Evolutionary conservation across 2,888 invertebrate genomes (phyloP).

Genomic region (Agrochola lota): DNA sequence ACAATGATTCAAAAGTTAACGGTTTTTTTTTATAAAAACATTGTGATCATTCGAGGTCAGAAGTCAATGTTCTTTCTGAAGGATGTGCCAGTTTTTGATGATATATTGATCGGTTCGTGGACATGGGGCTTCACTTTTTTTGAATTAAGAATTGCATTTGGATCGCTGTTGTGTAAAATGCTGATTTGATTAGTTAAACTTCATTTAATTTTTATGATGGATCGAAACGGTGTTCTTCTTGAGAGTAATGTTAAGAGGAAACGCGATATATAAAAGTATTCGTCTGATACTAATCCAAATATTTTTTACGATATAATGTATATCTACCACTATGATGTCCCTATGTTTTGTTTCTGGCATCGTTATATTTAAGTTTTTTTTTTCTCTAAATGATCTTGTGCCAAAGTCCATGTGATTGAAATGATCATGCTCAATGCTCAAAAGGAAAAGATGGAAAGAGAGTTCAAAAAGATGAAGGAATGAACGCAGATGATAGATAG

Average conservation of each 20-base stretch:
- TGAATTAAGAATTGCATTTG: neutral
- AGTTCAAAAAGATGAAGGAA: neutral
- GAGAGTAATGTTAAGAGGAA: neutral
- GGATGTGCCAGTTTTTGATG: slow-evolving; percentile 52
- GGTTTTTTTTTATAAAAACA: slow-evolving; percentile 50
- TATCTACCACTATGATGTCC: too few species aligned
- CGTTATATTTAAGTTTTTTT: too few species aligned
- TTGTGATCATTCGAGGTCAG: slow-evolving; percentile 47
- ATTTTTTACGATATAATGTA: too few species aligned
- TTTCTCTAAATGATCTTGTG: neutral
- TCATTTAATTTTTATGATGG: neutral
- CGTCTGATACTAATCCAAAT: too few species aligned
- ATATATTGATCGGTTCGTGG: slow-evolving; percentile 35
- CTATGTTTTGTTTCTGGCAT: too few species aligned
- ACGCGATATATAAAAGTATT: too few species aligned
- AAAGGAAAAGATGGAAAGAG: too few species aligned
- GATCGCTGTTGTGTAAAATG: neutral
- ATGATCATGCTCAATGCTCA: neutral
- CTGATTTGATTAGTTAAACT: slow-evolving; percentile 17
- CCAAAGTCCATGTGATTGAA: neutral
- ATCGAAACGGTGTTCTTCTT: neutral
- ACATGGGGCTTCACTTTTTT: slow-evolving; percentile 13
- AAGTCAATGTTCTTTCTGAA: slow-evolving; percentile 50
- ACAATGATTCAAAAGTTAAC: slow-evolving; percentile 53
- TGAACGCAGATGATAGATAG: too few species aligned